Percentiles rank a stretch among this genome's conserved stretches.
phyloP scores from a whole-genome alignment of 2,888 invertebrate species.

The Linnaemya vulpina region DNA sequence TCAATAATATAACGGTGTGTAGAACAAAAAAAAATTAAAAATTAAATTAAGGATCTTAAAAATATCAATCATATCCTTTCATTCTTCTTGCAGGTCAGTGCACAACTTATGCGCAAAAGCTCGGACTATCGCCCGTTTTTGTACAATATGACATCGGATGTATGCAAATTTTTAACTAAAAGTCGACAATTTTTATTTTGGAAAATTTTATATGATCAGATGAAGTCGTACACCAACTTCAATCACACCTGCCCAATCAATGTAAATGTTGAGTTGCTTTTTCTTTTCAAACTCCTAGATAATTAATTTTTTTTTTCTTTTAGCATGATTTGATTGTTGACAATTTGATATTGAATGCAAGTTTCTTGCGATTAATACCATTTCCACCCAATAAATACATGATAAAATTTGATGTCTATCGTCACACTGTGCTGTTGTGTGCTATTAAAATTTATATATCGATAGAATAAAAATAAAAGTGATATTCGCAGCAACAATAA shows the following conservation, averaged over 20 bases:
- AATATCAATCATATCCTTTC: neutral
- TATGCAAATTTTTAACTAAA: conserved; percentile 23
- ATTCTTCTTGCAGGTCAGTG: conserved; percentile 10
- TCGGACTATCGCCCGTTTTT: conserved; percentile 52
- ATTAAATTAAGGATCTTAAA: no score
- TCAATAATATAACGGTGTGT: conserved; percentile 30
- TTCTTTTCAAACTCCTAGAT: no score
- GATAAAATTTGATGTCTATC: neutral
- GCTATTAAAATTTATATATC: neutral
- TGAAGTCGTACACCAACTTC: neutral
- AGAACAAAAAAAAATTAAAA: no score
- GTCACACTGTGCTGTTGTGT: neutral
- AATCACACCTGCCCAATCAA: conserved; percentile 24
- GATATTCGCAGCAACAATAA: no score
- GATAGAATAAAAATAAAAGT: neutral
- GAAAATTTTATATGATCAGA: neutral
- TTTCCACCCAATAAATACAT: conserved; percentile 59
- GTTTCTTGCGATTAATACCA: conserved; percentile 32
- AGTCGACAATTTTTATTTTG: neutral
- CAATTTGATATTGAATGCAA: conserved; percentile 37
- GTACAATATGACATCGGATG: conserved; percentile 27
- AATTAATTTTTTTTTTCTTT: neutral
- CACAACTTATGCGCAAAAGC: conserved; percentile 40
- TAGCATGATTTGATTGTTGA: conserved; percentile 51
- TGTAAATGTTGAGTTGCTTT: no score